Base-by-base conservation (phyloP, 2,113 vertebrate genomes). In the Cranoglanis bouderius region DNA sequence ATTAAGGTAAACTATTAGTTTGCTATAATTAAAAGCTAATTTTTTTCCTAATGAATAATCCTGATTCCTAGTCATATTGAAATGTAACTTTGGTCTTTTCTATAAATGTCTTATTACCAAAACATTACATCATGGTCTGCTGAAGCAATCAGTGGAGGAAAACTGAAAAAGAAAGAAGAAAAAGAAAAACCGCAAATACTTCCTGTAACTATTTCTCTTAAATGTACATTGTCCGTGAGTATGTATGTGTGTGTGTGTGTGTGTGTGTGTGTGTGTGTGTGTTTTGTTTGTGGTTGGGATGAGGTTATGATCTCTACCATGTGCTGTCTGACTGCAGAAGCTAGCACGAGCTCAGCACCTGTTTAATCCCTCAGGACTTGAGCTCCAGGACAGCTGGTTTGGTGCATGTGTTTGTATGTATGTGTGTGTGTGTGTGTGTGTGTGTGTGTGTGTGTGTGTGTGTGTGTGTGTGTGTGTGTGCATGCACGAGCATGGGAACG, bases 381-480 rank as follows among this genome's bases (percentile, higher is more conserved):
- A 91, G 90, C 84, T 91, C 92, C 90, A 85, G 93, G 94, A 95
- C 95, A 95, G 95, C 95, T 96, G 95, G 94, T 95, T 93, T 91
- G 92, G 88, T 93, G 93, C 92, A 90, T 87, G 86, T 91, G 90
- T 93, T 92, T 90, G 18, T 93, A 89, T 82, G 92, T 91, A 90
- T 94, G 85, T 91, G 92, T 93, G 92, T 90, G 90, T 77, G 6
- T 53, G 29, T 26, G 87, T 93, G 93, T 92, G 91, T 84, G 84
- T 91, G 90, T 92, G 93, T 89, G 29, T 93, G 91, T 61, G 93
- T 82, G 92, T 91, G 90, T 94, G 85, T 91, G 92, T 93, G 92
- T 90, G 90, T 77, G 6, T 53, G 29, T 26, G 87, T 93, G 93
- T 92, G 91, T 84, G 84, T 91, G 90, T 92, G 93, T 89, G 29